Evolutionary conservation across 1,140 invertebrate species (phyloP).

Genomic region (Drosophila burlai): DNA sequence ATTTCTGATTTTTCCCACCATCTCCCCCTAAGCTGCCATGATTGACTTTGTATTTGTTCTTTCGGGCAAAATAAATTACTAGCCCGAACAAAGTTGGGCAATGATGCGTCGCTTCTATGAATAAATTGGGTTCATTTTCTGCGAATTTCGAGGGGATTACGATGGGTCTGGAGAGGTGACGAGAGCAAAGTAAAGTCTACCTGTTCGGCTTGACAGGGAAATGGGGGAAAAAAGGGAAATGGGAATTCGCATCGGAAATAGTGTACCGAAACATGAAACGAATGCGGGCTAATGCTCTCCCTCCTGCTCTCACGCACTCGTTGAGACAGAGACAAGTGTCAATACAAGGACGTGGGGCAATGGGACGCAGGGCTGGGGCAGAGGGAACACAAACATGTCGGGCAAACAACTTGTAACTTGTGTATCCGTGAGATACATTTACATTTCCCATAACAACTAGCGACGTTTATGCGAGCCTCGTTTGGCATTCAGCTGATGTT

Average conservation of each 20-base stretch:
- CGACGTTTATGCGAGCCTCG: constrained; percentile 53
- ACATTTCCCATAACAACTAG: constrained; percentile 65
- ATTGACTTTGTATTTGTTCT: constrained; percentile 4
- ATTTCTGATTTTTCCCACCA: no score
- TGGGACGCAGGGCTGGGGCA: neutral
- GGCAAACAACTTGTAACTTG: constrained; percentile 67
- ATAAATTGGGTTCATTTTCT: constrained; percentile 49
- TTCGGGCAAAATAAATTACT: constrained; percentile 26
- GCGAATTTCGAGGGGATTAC: constrained; percentile 20
- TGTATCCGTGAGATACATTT: constrained; percentile 65
- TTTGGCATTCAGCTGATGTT: constrained; percentile 53
- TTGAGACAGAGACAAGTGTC: constrained; percentile 47
- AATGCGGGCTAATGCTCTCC: constrained; percentile 21
- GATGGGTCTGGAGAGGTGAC: neutral
- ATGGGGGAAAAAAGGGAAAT: constrained; percentile 29
- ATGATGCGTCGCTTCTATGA: constrained; percentile 38
- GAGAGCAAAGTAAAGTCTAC: constrained; percentile 12
- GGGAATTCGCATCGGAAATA: constrained; percentile 42
- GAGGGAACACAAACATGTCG: constrained; percentile 41
- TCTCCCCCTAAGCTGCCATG: neutral
- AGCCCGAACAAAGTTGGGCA: constrained; percentile 26
- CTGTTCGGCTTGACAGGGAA: constrained; percentile 27
- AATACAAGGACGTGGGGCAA: constrained; percentile 28
- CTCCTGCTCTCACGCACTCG: constrained; percentile 26
- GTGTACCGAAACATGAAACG: constrained; percentile 38